Evolutionary conservation across 2,888 invertebrate genomes (phyloP).

Genomic region (Xanthia togata): DNA sequence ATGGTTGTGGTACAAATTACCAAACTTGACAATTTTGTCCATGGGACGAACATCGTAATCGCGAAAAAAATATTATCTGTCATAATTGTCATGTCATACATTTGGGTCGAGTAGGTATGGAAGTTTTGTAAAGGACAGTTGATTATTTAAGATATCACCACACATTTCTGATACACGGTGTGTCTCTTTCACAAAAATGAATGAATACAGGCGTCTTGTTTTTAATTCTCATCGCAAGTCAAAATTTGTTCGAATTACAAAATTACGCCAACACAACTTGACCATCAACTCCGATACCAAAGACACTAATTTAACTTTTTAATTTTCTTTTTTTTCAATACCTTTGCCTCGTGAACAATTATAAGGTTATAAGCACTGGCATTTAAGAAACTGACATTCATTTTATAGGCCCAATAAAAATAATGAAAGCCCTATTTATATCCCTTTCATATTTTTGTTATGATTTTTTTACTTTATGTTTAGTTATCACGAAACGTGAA

Average conservation of each 20-base stretch:
- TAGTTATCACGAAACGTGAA: conserved; percentile 21
- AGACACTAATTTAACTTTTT: conserved; percentile 38
- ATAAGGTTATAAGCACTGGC: conserved; percentile 59
- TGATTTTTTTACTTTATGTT: conserved; percentile 52
- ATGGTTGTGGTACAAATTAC: too few relatives aligned
- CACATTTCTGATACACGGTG: too few relatives aligned
- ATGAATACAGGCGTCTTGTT: background rate
- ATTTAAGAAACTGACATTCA: conserved; percentile 59
- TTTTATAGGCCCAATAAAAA: conserved; percentile 53
- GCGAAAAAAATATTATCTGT: too few relatives aligned
- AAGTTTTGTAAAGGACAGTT: too few relatives aligned
- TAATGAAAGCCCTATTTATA: conserved; percentile 36
- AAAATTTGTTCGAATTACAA: conserved; percentile 30
- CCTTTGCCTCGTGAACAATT: conserved; percentile 37
- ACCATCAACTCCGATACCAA: conserved; percentile 22
- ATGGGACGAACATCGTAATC: too few relatives aligned
- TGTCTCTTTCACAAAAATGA: too few relatives aligned
- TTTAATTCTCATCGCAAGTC: background rate
- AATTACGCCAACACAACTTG: background rate
- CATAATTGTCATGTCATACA: too few relatives aligned
- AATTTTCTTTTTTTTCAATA: conserved; percentile 37
- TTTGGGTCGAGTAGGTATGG: too few relatives aligned
- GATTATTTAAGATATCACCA: too few relatives aligned
- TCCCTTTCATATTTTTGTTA: conserved; percentile 56
- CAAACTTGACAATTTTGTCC: too few relatives aligned